Base-by-base conservation (phyloP, 2,113 vertebrate species). In the Cheilinus undulatus region DNA sequence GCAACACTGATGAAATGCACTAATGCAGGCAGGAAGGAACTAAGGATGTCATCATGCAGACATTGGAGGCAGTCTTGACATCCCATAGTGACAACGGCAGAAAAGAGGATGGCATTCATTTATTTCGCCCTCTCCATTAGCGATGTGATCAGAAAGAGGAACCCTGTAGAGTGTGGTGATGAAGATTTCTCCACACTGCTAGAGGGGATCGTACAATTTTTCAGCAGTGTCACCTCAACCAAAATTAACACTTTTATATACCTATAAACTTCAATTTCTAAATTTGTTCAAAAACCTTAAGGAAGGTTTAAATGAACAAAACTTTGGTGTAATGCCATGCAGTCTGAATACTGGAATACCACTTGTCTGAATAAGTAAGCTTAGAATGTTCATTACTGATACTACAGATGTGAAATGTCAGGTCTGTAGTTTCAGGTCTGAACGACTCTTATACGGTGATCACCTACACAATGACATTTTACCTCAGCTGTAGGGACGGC, bases 91-190 rank as follows among this genome's bases (percentile, higher is more conserved):
- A 69, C 70, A 70, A 76, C 22, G 24, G 24, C 75, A 70, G 46
- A 68, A 57, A 65, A 69, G 59, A 78, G 27, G 50, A 84, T 63
- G 67, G 57, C 69, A 32, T 79, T 79, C 73, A 81, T 64, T 52
- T 56, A 65, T 71, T 75, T 69, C 66, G 64, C 51, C 74, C 60
- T 52, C 50, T 68, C 63, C 69, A 78, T 84, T 86, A 84, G 73
- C 73, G 75, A 66, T 86, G 65, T 78, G 84, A 84, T 88, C 75
- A 82, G 59, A 57, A 77, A 71, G 52, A 80, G 69, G 86, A 83
- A 61, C 57, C 52, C 42, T 69, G 75, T 82, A n/a, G n/a, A n/a
- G n/a, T n/a, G n/a, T 69, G 77, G 65, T 53, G 5, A 1, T 56
- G 73, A 66, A 73, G 64, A 85, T 80, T 68, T 63, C 65, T 59